phyloP scores from a whole-genome alignment of 2,888 invertebrate genomes.

The Chaetogeoica ovagalla region DNA sequence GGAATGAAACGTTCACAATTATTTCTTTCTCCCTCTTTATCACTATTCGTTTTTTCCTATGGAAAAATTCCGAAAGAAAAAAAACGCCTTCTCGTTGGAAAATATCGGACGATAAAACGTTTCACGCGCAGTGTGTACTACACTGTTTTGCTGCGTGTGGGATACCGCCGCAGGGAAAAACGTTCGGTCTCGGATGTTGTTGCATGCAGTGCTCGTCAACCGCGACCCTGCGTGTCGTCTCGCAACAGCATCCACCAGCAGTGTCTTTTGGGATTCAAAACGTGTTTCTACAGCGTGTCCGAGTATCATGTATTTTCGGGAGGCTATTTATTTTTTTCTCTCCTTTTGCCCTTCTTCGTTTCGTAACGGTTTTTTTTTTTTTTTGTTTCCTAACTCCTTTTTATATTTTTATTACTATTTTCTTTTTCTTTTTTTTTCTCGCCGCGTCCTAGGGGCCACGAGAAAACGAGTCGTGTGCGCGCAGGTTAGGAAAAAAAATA shows the following conservation, averaged over 20 bases:
- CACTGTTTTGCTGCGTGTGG: too few relatives aligned
- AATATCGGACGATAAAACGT: not conserved
- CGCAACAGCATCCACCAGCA: too few relatives aligned
- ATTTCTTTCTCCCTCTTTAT: not conserved
- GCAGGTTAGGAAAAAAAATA: too few relatives aligned
- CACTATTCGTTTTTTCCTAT: not conserved
- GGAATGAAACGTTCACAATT: too few relatives aligned
- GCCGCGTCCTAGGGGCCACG: too few relatives aligned
- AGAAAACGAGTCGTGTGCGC: not conserved
- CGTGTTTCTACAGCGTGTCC: slow-evolving; percentile 21
- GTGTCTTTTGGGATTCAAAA: slow-evolving; percentile 29
- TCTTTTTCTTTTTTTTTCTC: too few relatives aligned
- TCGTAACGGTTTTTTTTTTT: not conserved
- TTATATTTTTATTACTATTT: too few relatives aligned
- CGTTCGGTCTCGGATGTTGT: not conserved
- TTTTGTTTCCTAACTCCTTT: not conserved
- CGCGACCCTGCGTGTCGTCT: too few relatives aligned
- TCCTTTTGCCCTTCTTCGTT: not conserved
- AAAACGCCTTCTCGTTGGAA: not conserved
- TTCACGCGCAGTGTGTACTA: too few relatives aligned
- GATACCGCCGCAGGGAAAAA: not conserved
- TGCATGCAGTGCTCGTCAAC: too few relatives aligned
- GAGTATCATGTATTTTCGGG: not conserved
- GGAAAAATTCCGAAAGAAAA: not conserved
- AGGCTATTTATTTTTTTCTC: not conserved